Percentiles rank a stretch among this genome's conserved stretches.
Evolutionary conservation across 2,888 invertebrate genomes (phyloP).

Genomic region (Penaeus monodon): DNA sequence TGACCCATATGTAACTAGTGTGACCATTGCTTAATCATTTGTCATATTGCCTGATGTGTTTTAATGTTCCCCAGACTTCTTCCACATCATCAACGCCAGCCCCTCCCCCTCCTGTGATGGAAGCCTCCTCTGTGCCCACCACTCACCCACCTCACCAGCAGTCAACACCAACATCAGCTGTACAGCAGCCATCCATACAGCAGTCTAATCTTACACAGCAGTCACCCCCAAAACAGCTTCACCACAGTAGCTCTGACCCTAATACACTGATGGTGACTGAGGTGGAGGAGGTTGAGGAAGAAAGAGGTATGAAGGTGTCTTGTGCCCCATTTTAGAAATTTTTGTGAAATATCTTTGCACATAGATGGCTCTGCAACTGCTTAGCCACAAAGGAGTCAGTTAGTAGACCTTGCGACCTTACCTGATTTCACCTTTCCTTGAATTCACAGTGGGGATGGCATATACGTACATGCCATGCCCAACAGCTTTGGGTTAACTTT

Average conservation of each 20-base stretch:
- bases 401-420: too few relatives aligned
- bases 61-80: neutral
- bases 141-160: slow-evolving; percentile 32
- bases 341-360: too few relatives aligned
- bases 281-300: slow-evolving; percentile 45
- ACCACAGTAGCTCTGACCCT: slow-evolving; percentile 49
- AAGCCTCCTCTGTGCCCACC: slow-evolving; percentile 32
- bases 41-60: neutral
- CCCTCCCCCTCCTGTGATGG: slow-evolving; percentile 19
- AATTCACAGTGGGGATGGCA: too few relatives aligned
- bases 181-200: slow-evolving; percentile 11
- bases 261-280: slow-evolving; percentile 49
- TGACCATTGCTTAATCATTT: neutral
- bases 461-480: too few relatives aligned
- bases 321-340: too few relatives aligned
- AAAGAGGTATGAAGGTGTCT: slow-evolving; percentile 13
- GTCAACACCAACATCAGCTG: slow-evolving; percentile 3
- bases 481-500: too few relatives aligned
- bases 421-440: too few relatives aligned
- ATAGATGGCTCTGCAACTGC: too few relatives aligned
- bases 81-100: slow-evolving; percentile 38
- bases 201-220: slow-evolving; percentile 13
- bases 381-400: too few relatives aligned
- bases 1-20: too few relatives aligned
- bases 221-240: slow-evolving; percentile 26